Evolutionary conservation across 2,888 invertebrate species (phyloP), one percentile per base, ranked within the genome.

Genomic region (Drosophila pseudotakahashii): DNA sequence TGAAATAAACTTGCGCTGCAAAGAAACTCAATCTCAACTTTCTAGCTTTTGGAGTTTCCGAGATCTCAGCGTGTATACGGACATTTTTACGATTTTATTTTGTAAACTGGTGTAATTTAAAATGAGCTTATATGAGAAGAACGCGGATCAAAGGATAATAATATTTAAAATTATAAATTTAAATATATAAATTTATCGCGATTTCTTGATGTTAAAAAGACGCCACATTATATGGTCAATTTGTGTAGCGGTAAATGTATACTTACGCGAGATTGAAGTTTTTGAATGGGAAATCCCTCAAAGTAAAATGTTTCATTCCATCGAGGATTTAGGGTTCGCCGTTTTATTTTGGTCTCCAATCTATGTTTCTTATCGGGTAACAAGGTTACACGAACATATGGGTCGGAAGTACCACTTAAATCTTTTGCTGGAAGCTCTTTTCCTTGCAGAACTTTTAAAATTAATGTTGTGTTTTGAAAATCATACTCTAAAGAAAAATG

Each of bases 231-330:
- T 26, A 1, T 23, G 3, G 23, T 4, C 23, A 23, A 4, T 23
- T 23, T 3, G 23, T 23, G 23, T 2, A 23, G 3, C 10, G 32
- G 10, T 44, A 7, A 14, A 41, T 16, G 1, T n/a, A 23, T 19
- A 82, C 89, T 89, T 89, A 94, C 97, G 91, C 98, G 94, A 81
- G 97, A 97, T 91, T 98, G 97, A 63, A 98, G 93, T 92, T 98
- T 98, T 93, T 98, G 97, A 82, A 97, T 97, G 23, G 98, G 97
- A 90, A 97, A 98, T 69, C 98, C 98, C 93, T 98, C 98, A 90
- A 98, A 98, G 92, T 98, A 98, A 91, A 98, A 97, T 30, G 98
- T 98, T 92, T 98, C 98, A 92, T 98, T 98, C 98, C 98, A 98
- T 80, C 97, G 93, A 0, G 98, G 98, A 93, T 98, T 98, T 58